Conservation (phyloP, 2,797 vertebrate species). For the Sebastes steindachneri region DNA sequence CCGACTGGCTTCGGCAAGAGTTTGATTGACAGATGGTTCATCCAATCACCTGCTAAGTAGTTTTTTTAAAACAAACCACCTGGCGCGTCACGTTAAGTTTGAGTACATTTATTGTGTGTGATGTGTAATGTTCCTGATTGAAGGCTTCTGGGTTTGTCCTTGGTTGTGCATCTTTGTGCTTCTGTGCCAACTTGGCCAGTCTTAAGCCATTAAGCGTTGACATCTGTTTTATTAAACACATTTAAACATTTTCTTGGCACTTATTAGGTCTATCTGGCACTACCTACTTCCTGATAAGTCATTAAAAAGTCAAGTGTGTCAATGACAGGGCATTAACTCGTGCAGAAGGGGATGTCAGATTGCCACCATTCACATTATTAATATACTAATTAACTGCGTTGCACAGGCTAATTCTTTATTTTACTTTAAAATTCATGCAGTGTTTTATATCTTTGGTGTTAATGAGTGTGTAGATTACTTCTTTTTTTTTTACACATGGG, state of each 20-base stretch:
- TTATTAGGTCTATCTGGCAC: not conserved
- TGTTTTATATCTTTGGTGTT: not conserved
- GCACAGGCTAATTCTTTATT: not conserved
- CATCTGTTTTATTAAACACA: slow-evolving; percentile 12
- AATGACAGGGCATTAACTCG: not conserved
- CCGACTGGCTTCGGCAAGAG: no score
- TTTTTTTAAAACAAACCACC: not conserved
- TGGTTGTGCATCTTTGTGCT: not conserved
- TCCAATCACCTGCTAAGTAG: no score
- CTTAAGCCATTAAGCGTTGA: slow-evolving; percentile 1
- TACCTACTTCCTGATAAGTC: not conserved
- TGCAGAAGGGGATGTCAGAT: not conserved
- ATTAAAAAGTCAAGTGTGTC: slow-evolving; percentile 17
- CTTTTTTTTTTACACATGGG: not conserved
- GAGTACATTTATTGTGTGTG: not conserved
- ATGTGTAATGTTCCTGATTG: not conserved
- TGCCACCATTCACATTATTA: not conserved
- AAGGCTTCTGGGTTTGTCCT: not conserved
- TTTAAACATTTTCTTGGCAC: slow-evolving; percentile 7
- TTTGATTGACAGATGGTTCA: no score
- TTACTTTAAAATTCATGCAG: not conserved
- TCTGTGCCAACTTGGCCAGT: slow-evolving; percentile 11
- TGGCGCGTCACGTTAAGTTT: not conserved
- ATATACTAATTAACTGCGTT: not conserved
- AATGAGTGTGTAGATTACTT: not conserved